Percentiles rank a stretch among this genome's conserved stretches.
Evolutionary conservation across 2,113 vertebrate genomes (phyloP).

Genomic region (Meriones unguiculatus): DNA sequence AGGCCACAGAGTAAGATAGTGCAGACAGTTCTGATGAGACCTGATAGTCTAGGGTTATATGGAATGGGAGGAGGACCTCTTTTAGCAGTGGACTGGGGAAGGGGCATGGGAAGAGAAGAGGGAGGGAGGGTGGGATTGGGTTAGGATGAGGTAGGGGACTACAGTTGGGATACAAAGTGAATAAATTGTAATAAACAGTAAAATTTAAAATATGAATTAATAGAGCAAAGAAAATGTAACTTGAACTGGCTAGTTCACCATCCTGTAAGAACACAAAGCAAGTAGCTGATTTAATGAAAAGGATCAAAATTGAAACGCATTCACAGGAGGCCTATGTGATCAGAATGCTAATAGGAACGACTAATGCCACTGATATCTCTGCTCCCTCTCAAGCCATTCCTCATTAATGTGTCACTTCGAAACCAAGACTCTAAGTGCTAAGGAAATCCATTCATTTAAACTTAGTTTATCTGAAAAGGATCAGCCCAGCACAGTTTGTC

Average conservation of each 20-base stretch:
- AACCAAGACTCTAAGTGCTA: conserved; percentile 87
- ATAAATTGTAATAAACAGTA: too few species aligned
- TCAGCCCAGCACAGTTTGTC: conserved; percentile 84
- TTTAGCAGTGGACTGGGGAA: too few species aligned
- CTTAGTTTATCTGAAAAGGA: conserved; percentile 86
- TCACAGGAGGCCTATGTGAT: conserved; percentile 81
- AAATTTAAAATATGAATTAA: too few species aligned
- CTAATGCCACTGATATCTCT: conserved; percentile 77
- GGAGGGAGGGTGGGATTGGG: too few species aligned
- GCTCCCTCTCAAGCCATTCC: conserved; percentile 58
- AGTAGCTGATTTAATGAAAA: conserved; percentile 60
- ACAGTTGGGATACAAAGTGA: too few species aligned
- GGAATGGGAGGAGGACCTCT: too few species aligned
- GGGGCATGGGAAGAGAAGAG: too few species aligned
- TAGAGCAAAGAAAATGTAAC: conserved; percentile 37
- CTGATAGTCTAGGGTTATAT: too few species aligned
- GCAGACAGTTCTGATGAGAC: too few species aligned
- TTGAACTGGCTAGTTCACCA: conserved; percentile 31
- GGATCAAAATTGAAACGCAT: conserved; percentile 75
- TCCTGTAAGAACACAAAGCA: conserved; percentile 57
- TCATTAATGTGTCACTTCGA: conserved; percentile 85
- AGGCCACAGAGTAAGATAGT: too few species aligned
- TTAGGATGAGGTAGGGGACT: too few species aligned
- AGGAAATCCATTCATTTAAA: conserved; percentile 87
- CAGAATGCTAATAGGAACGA: conserved; percentile 84